Percentiles rank a stretch among this genome's conserved stretches.
Evolutionary conservation across 1,140 invertebrate species (phyloP).

Genomic region (Drosophila fuyamai): DNA sequence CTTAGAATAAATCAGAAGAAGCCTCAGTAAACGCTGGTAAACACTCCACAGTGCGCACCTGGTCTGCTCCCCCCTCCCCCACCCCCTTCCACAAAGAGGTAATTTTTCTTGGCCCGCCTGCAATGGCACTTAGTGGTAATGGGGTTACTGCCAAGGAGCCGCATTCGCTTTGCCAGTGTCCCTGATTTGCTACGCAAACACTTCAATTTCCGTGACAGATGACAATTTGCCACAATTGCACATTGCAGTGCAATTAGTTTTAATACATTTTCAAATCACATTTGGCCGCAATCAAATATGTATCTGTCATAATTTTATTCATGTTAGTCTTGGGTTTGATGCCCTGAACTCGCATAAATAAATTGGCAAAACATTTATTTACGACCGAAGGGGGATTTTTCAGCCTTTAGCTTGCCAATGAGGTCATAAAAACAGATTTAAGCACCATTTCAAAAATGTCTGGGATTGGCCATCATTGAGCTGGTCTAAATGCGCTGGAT

Average conservation of each 20-base stretch:
- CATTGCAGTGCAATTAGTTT: slow-evolving; percentile 64
- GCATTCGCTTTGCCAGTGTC: slow-evolving; percentile 36
- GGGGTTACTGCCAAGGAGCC: slow-evolving; percentile 54
- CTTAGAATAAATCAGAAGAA: slow-evolving; percentile 2
- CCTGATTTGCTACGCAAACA: slow-evolving; percentile 54
- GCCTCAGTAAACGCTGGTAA: neutral
- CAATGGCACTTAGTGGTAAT: slow-evolving; percentile 67
- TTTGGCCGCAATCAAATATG: slow-evolving; percentile 52
- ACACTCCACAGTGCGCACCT: slow-evolving; percentile 30
- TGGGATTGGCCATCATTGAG: slow-evolving; percentile 8
- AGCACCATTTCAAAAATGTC: slow-evolving; percentile 58
- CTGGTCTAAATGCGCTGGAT: slow-evolving; percentile 3
- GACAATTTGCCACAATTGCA: slow-evolving; percentile 51
- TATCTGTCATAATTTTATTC: slow-evolving; percentile 71
- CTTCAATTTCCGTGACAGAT: slow-evolving; percentile 58
- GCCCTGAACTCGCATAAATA: slow-evolving; percentile 22
- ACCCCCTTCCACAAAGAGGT: slow-evolving; percentile 5
- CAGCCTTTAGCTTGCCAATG: slow-evolving; percentile 1
- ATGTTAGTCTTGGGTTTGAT: slow-evolving; percentile 21
- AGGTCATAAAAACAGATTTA: slow-evolving; percentile 69
- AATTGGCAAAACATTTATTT: slow-evolving; percentile 49
- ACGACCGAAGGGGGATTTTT: slow-evolving; percentile 31
- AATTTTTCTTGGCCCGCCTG: slow-evolving; percentile 46
- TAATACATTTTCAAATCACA: slow-evolving; percentile 46
- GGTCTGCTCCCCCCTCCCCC: neutral